Base-by-base conservation (phyloP, 2,888 invertebrate species). In the Sericinus montela region DNA sequence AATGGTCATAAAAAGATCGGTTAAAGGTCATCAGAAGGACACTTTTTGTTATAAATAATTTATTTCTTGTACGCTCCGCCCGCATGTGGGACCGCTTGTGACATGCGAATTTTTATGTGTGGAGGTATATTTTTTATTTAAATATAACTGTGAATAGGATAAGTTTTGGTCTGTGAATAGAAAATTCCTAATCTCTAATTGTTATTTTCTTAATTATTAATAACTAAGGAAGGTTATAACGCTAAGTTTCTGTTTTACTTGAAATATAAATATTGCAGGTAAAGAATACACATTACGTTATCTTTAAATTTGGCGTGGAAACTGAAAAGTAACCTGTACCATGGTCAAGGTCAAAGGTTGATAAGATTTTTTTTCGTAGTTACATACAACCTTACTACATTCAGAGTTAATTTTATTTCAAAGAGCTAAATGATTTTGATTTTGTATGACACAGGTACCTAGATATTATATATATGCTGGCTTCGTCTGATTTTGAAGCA, bases 1-100 rank as follows among this genome's bases (percentile, higher is more conserved):
- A 61, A 60, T 55, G 61, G 53, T 58, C 63, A 60, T 16, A 25
- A 56, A 58, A 70, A 71, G 64, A 75, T 74, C 75, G 71, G 75
- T 77, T 76, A 82, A 80, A 87, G 86, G 85, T 85, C 80, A 73
- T 59, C 35, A 60, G 76, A 82, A 86, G 81, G 85, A 84, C 82
- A 77, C 66, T 68, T 79, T 82, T 81, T 79, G 67, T 82, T 72
- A 66, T 58, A 62, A 70, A 66, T 72, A 69, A 69, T 72, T 72
- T 70, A 70, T 66, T 59, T 59, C 62, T 58, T 54, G 62, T 58
- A 60, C 60, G 60, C 60, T 60, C 68, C 60, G 72, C 72, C 74
- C 45, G 44, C 43, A 53, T 46, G 39, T 45, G 65, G 72, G 69
- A 61, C 54, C 49, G 56, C 47, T 52, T 30, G 44, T 46, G 48